Conservation (phyloP, 2,888 invertebrate species). For the Tipula confusa region DNA sequence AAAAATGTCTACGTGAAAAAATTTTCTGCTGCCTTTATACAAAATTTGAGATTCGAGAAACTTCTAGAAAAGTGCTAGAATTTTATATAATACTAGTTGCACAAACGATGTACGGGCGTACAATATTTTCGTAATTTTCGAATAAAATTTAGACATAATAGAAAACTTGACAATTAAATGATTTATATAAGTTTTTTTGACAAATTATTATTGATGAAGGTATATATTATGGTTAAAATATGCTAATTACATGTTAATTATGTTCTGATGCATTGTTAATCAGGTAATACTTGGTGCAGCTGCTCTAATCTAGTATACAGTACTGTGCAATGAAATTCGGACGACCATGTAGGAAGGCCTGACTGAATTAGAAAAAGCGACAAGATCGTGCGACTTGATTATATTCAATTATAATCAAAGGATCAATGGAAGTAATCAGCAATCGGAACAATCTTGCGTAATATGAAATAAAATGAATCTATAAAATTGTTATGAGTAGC, state of each 20-base stretch:
- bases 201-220: not conserved
- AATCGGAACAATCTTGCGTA: too few species aligned
- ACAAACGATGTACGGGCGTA: slow-evolving; percentile 32
- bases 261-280: not conserved
- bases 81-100: not conserved
- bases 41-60: slow-evolving; percentile 28
- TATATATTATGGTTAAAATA: not conserved
- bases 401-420: too few species aligned
- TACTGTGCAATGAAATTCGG: too few species aligned
- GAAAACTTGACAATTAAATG: not conserved
- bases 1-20: slow-evolving; percentile 29
- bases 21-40: not conserved
- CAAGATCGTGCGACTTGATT: too few species aligned
- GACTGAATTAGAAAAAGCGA: too few species aligned
- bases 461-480: too few species aligned
- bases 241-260: not conserved
- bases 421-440: too few species aligned
- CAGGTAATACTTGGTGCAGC: not conserved
- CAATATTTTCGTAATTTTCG: not conserved
- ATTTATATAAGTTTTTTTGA: not conserved
- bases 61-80: slow-evolving; percentile 30
- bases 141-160: not conserved
- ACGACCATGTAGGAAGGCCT: too few species aligned
- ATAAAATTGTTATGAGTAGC: too few species aligned
- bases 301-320: not conserved